phyloP scores from a whole-genome alignment of 1,140 invertebrate species.

The Thaumatotibia leucotreta region DNA sequence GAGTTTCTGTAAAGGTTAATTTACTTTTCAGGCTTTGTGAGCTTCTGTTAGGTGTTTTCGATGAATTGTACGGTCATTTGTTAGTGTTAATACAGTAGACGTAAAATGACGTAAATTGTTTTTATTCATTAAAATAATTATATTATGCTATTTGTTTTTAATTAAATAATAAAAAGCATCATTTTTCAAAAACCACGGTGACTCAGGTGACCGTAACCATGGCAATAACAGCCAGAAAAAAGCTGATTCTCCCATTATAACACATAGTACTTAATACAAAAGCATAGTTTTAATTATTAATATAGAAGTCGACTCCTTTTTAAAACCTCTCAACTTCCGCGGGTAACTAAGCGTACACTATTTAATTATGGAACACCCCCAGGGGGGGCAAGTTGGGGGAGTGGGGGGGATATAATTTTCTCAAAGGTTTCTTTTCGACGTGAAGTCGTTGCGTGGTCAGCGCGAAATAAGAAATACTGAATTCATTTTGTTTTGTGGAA shows the following conservation, averaged over 20 bases:
- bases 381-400: slow-evolving; percentile 23
- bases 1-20: slow-evolving; percentile 71
- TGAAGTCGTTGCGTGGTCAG: slow-evolving; percentile 14
- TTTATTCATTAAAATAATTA: too few species aligned
- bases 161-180: too few species aligned
- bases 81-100: too few species aligned
- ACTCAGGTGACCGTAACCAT: too few species aligned
- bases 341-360: slow-evolving; percentile 63
- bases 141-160: too few species aligned
- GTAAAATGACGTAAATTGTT: too few species aligned
- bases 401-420: slow-evolving; percentile 44
- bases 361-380: slow-evolving; percentile 60
- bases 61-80: not conserved
- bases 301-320: slow-evolving; percentile 30
- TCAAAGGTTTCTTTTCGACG: slow-evolving; percentile 27
- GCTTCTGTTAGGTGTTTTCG: not conserved
- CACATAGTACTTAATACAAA: not conserved
- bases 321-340: slow-evolving; percentile 51
- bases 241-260: not conserved
- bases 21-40: slow-evolving; percentile 65
- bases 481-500: not conserved
- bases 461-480: not conserved
- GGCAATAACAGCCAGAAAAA: too few species aligned
- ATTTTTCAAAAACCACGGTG: too few species aligned
- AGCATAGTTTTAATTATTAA: slow-evolving; percentile 41